Evolutionary conservation across 2,113 vertebrate species (phyloP).

Genomic region (Malaclemys terrapin): DNA sequence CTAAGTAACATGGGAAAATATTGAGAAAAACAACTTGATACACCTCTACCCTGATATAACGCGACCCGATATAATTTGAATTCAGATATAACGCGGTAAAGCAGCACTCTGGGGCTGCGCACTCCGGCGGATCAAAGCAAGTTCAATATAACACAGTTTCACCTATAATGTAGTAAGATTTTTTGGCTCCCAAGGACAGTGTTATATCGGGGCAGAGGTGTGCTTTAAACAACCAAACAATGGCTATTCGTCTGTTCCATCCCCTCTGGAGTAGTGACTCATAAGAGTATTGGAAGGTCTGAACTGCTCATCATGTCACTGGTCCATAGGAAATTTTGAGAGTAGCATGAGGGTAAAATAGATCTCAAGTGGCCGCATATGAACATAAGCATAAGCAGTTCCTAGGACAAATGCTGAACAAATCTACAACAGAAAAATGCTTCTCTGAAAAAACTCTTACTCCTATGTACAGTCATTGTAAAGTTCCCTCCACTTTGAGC

Average conservation of each 20-base stretch:
- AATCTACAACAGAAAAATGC: neutral
- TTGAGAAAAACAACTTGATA: neutral
- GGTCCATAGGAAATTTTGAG: neutral
- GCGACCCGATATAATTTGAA: too few relatives aligned
- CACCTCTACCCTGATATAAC: too few relatives aligned
- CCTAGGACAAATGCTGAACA: neutral
- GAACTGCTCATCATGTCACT: neutral
- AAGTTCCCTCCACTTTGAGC: neutral
- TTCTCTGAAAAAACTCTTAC: neutral
- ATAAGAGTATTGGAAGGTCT: neutral
- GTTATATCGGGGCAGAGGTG: too few relatives aligned
- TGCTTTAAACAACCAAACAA: neutral
- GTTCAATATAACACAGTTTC: too few relatives aligned
- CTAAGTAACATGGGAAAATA: neutral
- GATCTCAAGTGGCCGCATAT: neutral
- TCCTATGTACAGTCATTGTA: neutral
- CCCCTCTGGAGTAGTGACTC: neutral
- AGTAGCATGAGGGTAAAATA: neutral
- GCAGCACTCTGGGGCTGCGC: too few relatives aligned
- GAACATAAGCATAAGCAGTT: neutral
- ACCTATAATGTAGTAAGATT: too few relatives aligned
- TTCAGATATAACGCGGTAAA: too few relatives aligned
- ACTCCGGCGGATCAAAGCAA: too few relatives aligned
- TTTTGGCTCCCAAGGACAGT: too few relatives aligned
- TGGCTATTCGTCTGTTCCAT: neutral